Conservation (phyloP, 1,140 invertebrate genomes). For the Hormaphis cornu region DNA sequence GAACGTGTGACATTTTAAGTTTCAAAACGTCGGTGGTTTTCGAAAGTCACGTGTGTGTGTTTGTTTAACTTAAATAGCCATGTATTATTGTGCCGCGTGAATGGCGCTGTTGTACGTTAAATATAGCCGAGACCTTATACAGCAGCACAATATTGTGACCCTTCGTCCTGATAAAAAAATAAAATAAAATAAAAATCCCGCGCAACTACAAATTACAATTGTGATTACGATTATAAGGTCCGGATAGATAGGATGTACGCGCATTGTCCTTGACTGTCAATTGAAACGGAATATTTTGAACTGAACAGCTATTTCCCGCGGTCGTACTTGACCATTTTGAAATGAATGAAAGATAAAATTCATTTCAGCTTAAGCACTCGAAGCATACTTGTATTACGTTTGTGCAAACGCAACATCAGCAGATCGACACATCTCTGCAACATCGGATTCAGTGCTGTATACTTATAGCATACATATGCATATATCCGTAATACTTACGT, state of each 20-base stretch:
- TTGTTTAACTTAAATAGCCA: background rate
- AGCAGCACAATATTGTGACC: background rate
- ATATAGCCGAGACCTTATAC: background rate
- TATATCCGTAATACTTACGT: no score
- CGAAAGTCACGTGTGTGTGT: no score
- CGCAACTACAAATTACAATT: background rate
- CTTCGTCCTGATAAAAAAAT: slow-evolving; percentile 12
- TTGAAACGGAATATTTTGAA: background rate
- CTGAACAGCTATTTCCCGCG: background rate
- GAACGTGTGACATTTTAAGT: no score
- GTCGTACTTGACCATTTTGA: slow-evolving; percentile 10
- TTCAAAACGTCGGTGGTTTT: no score
- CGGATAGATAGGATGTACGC: background rate
- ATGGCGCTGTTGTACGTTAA: background rate
- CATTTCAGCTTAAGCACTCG: background rate
- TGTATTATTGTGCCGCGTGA: background rate
- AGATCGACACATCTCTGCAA: no score
- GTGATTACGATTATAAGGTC: background rate
- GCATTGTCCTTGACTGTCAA: slow-evolving; percentile 7
- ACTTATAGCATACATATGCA: no score
- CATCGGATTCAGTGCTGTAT: no score
- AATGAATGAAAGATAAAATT: background rate
- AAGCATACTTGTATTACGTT: no score
- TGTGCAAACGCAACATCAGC: no score
- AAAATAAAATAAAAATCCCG: no score